Base-by-base conservation (phyloP, 2,888 invertebrate species). In the Athalia cordata region DNA sequence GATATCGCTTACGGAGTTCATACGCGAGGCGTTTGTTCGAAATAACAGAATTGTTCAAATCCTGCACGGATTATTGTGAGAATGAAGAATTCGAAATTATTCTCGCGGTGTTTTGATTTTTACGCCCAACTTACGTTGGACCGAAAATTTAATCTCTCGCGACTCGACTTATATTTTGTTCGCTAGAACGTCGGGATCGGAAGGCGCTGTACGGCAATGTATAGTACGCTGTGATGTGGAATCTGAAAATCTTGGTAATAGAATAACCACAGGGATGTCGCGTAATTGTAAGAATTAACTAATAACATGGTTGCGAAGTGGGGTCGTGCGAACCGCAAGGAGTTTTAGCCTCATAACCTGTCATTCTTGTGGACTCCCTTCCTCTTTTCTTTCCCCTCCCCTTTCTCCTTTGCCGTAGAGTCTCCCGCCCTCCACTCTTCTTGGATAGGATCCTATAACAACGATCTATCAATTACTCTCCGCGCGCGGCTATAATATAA, bases 261-360 rank as follows among this genome's bases (percentile, higher is more conserved):
- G 89, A 89, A 89, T 89, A 89, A 89, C 88, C 86, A 89, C 86
- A 89, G 88, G 89, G 88, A 89, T 85, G 87, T 87, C 86, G 84
- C 85, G 87, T 89, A 89, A 89, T 89, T 89, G 89, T 89, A 89
- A 89, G 89, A 87, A 89, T 89, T 87, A 89, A 88, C 89, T 89
- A 89, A 89, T 89, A 89, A 89, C 87, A 89, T 85, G 86, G 84
- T 85, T 84, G 85, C 80, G 85, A 84, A 86, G 86, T 86, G 85
- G 85, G 86, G 86, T 88, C 89, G 88, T 89, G 89, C 87, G 88
- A 89, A 88, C 87, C 87, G 82, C 84, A 83, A 79, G 82, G 82
- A 82, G 83, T 83, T 84, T 84, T 84, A 83, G 84, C 83, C 84
- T 84, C 83, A 83, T 84, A 89, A 87, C 88, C 88, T 88, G 88